Percentiles rank a stretch among this genome's conserved stretches.
Conservation (phyloP, 1,140 invertebrate species). For the Lordiphosa collinella region DNA sequence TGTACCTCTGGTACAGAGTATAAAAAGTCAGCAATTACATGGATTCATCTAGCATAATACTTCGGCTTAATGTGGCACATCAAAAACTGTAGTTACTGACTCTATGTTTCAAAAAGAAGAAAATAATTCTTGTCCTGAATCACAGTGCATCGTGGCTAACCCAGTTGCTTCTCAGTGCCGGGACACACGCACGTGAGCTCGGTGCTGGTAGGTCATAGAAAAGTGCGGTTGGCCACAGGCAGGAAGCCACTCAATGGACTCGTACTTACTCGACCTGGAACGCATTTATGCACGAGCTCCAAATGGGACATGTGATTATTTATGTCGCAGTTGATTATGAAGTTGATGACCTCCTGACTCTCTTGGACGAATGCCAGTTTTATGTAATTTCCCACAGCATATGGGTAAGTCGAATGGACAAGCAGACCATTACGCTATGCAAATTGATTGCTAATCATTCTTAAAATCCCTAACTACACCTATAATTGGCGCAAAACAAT, state of each 20-base stretch:
- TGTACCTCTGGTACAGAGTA: too few relatives aligned
- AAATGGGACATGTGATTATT: slow-evolving; percentile 62
- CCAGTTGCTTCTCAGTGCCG: slow-evolving; percentile 27
- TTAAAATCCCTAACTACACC: too few relatives aligned
- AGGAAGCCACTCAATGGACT: slow-evolving; percentile 36
- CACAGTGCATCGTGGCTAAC: slow-evolving; percentile 24
- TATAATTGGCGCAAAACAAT: too few relatives aligned
- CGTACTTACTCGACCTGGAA: slow-evolving; percentile 18
- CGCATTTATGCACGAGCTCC: slow-evolving; percentile 44
- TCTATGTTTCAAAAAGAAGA: too few relatives aligned
- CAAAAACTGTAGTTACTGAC: too few relatives aligned
- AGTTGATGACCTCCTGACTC: slow-evolving; percentile 46
- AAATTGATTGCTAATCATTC: slow-evolving; percentile 55
- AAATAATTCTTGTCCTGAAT: too few relatives aligned
- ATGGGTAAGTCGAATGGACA: slow-evolving; percentile 6
- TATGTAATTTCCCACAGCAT: slow-evolving; percentile 22
- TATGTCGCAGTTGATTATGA: slow-evolving; percentile 61
- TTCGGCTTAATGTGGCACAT: too few relatives aligned
- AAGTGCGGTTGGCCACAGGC: slow-evolving; percentile 25
- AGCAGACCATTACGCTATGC: slow-evolving; percentile 25
- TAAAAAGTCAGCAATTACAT: too few relatives aligned
- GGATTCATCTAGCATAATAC: too few relatives aligned
- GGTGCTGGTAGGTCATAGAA: slow-evolving; percentile 41
- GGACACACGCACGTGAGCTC: slow-evolving; percentile 50
- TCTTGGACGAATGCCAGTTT: slow-evolving; percentile 15